Conservation (phyloP, 2,888 invertebrate species). For the Polymixis lichenea region DNA sequence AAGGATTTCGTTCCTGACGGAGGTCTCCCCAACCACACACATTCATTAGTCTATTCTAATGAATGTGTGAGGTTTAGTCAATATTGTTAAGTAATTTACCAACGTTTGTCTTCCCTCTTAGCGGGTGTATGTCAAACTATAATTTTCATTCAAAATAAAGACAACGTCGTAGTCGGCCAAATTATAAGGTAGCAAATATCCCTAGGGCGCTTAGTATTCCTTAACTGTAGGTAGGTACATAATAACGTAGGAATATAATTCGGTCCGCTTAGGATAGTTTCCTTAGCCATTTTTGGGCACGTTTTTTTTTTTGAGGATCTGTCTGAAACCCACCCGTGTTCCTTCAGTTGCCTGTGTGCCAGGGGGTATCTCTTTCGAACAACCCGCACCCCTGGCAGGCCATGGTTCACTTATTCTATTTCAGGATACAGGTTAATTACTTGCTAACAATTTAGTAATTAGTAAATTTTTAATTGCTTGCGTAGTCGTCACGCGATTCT, state of each 20-base stretch:
- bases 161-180: neutral
- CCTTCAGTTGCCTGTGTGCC: too few species aligned
- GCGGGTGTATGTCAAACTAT: neutral
- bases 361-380: too few species aligned
- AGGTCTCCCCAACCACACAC: too few species aligned
- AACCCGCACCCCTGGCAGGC: too few species aligned
- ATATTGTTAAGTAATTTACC: neutral
- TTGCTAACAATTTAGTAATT: constrained; percentile 26
- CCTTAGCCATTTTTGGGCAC: neutral
- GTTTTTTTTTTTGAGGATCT: too few species aligned
- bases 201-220: too few species aligned
- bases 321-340: too few species aligned
- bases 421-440: constrained; percentile 27
- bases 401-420: neutral
- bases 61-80: neutral
- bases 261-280: too few species aligned
- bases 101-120: neutral
- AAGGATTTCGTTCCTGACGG: too few species aligned
- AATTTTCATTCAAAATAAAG: neutral
- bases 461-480: constrained; percentile 17
- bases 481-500: constrained; percentile 28
- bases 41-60: neutral
- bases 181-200: neutral
- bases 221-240: too few species aligned
- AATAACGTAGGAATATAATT: neutral